Base-by-base conservation (phyloP, 2,888 invertebrate species). In the Polyommatus icarus region DNA sequence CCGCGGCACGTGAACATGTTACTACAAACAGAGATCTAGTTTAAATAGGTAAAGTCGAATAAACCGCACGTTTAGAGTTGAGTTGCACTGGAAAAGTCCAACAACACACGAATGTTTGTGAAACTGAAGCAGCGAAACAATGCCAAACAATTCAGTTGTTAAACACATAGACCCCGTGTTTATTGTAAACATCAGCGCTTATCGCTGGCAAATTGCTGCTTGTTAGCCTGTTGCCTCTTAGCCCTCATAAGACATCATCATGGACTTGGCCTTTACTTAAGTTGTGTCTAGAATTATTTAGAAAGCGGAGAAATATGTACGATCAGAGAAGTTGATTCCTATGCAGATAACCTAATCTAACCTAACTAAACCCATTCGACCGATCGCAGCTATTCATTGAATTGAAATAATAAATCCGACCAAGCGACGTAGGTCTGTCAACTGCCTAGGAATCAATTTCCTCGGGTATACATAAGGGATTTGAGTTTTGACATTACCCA, bases 91-190 rank as follows among this genome's bases (percentile, higher is more conserved):
- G 24, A 73, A 36, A 40, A 46, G 73, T 46, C 12, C 46, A 24
- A 61, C 71, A 46, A 40, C 12, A 50, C 8, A 29, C 29, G 18
- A 12, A 75, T 75, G 75, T 75, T 75, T 54, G 29, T 75, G 46
- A 54, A 75, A 54, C 54, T 20, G 24, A 54, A 50, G 29, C 73
- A 50, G 12, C 75, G 18, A 54, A 72, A 72, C 72, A 40, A 40
- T 10, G 40, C 20, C 75, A 54, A 67, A 67, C 67, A 32, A 67
- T 67, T 10, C 61, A 8, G 29, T 67, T 67, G 67, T 32, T 67
- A 67, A 67, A 67, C 67, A 67, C 15, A 15, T 67, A 32, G 6
- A 32, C 29, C 61, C 24, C 29, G 18, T 29, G 67, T 67, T 67
- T 32, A 15, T 1, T 18, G 67, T 29, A 29, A 67, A 67, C 67